Base-by-base conservation (phyloP, 2,888 invertebrate genomes). In the Cinara cedri region DNA sequence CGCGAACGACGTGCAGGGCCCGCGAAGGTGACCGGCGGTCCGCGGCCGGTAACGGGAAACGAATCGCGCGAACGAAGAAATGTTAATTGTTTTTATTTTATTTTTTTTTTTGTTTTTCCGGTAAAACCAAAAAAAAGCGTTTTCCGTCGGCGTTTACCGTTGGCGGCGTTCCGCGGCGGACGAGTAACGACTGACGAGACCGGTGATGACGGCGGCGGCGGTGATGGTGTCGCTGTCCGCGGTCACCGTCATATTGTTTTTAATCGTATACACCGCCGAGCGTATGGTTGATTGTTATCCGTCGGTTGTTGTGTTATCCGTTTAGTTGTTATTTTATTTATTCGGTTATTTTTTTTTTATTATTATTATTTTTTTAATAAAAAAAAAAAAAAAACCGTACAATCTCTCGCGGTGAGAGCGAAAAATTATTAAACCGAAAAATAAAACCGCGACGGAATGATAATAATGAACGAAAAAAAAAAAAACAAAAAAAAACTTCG, bases 1-100 rank as follows among this genome's bases (percentile, higher is more conserved):
- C 34, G 62, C 62, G 72, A 60, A 72, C 62, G 72, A 62, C 62
- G 72, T 16, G 3, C 54, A 3, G 55, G 51, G 60, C n/a, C 14
- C 34, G 34, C 62, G 34, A n/a, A n/a, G n/a, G n/a, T n/a, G n/a
- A 62, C 72, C 3, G 34, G 6, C 34, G 34, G 34, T 34, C 34
- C 34, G 62, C 26, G 46, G 34, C 44, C 26, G 68, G 65, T 21
- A 21, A 63, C 16, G 13, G 49, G 8, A 19, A 14, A 49, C 11
- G 10, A 55, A 60, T 21, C 34, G 62, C 51, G 34, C 62, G 34
- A 26, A 34, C 70, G 72, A n/a, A 26, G n/a, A 60, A 62, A 49
- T 9, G 49, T 72, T 62, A 26, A 16, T 46, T 34, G 14, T 46
- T 60, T 13, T 34, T 70, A 34, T 62, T 65, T 65, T 65, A 14